phyloP scores from a whole-genome alignment of 2,113 vertebrate species.

The Pycnonotus jocosus region DNA sequence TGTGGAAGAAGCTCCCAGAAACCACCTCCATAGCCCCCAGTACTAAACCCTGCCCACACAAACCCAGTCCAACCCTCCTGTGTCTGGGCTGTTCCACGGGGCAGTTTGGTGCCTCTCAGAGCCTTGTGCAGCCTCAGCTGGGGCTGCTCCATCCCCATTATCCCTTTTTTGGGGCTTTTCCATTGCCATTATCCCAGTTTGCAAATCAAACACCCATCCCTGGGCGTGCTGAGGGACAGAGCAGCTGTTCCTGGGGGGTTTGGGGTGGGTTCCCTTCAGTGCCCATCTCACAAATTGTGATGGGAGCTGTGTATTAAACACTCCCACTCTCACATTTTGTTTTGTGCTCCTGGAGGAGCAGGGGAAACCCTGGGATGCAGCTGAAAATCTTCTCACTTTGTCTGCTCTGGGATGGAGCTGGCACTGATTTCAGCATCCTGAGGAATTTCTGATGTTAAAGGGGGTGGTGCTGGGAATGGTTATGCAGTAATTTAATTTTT shows the following conservation, averaged over 20 bases:
- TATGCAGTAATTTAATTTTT: background rate
- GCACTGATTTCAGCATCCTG: background rate
- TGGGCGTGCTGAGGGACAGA: background rate
- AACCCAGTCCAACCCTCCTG: background rate
- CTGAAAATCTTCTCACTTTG: background rate
- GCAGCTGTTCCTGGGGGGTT: background rate
- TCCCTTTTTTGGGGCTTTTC: background rate
- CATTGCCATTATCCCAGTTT: background rate
- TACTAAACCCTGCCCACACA: background rate
- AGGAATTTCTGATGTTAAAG: background rate
- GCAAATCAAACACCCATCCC: background rate
- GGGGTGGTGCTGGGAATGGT: background rate
- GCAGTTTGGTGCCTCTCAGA: background rate
- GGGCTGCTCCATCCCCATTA: background rate
- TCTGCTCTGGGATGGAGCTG: background rate
- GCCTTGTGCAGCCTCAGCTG: background rate
- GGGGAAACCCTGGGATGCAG: background rate
- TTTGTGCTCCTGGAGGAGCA: background rate
- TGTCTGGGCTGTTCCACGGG: fast-evolving
- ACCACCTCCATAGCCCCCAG: fast-evolving
- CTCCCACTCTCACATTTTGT: background rate
- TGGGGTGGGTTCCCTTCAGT: background rate
- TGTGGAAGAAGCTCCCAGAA: background rate
- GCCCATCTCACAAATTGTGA: background rate
- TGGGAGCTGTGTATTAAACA: background rate